These are phyloP conservation scores for Carlito syrichta DNA, from an alignment of 2,113 vertebrate species.

Conservation along the genomic window DNA sequence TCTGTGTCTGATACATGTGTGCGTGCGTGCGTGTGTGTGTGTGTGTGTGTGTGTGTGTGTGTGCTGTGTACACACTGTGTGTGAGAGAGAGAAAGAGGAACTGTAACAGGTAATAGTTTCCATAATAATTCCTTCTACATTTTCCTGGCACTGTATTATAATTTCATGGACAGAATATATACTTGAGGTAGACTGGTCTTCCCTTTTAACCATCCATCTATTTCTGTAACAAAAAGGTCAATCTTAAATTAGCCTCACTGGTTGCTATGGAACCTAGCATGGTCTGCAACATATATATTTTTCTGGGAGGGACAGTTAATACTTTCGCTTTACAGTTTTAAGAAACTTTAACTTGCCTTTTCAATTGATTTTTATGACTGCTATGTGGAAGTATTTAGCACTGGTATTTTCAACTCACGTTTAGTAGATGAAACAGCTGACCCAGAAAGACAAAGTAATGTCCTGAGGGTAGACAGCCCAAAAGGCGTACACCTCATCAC, in stretches of 20 bases:
- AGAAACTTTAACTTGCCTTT: neutral
- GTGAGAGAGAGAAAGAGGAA: neutral
- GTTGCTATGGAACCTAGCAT: neutral
- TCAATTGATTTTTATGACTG: neutral
- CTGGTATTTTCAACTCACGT: neutral
- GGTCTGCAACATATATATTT: neutral
- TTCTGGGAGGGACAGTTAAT: neutral
- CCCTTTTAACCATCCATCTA: neutral
- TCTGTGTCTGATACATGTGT: neutral
- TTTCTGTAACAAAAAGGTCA: neutral
- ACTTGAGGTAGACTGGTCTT: neutral
- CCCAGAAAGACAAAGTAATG: neutral
- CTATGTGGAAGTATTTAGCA: neutral
- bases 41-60: neutral
- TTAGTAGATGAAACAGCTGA: neutral
- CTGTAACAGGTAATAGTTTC: neutral
- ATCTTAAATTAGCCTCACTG: neutral
- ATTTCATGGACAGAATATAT: neutral
- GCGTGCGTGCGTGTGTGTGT: neutral
- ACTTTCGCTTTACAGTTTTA: neutral
- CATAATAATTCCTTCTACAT: neutral
- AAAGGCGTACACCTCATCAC: neutral
- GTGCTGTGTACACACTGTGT: neutral
- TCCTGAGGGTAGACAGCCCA: neutral
- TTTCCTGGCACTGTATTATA: neutral